These are phyloP conservation scores for Bombus sylvicola DNA, from an alignment of 1,140 invertebrate genomes.

Conservation along the genomic window DNA sequence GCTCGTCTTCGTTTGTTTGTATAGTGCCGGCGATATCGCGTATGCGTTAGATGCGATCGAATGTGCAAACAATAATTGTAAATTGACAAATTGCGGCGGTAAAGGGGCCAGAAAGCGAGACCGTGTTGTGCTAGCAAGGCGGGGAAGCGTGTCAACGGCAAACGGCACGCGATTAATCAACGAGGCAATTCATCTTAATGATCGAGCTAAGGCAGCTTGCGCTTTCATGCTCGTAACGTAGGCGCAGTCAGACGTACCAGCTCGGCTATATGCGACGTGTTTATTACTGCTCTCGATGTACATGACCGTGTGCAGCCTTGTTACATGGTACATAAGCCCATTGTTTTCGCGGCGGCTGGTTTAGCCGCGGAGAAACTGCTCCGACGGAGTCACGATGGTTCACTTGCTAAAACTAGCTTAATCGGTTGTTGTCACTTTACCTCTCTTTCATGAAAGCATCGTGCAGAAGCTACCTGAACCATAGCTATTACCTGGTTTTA, in stretches of 20 bases:
- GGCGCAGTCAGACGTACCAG: conserved; percentile 15
- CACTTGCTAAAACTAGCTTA: neutral
- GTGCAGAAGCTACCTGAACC: too few relatives aligned
- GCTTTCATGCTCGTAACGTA: conserved; percentile 53
- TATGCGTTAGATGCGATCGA: neutral
- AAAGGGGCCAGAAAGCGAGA: conserved; percentile 35
- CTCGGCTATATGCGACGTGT: conserved; percentile 46
- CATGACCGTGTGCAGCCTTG: conserved; percentile 17
- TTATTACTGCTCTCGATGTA: conserved; percentile 47
- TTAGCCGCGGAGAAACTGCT: neutral
- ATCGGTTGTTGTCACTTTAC: neutral
- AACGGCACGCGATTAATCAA: conserved; percentile 72
- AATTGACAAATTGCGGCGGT: conserved; percentile 49
- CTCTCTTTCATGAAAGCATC: neutral
- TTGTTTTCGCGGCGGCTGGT: conserved; percentile 17
- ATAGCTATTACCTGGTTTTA: neutral
- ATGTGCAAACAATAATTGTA: conserved; percentile 28
- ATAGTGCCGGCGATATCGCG: neutral
- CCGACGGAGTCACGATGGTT: neutral
- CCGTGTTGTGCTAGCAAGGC: conserved; percentile 25
- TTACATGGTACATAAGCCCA: conserved; percentile 12
- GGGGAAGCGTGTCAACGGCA: conserved; percentile 61
- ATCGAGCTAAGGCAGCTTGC: conserved; percentile 62
- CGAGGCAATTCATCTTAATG: conserved; percentile 73
- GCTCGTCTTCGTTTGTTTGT: too few relatives aligned